These are phyloP conservation scores for Ceratotherium simum DNA, from an alignment of 2,113 vertebrate genomes.

Conservation along the genomic window DNA sequence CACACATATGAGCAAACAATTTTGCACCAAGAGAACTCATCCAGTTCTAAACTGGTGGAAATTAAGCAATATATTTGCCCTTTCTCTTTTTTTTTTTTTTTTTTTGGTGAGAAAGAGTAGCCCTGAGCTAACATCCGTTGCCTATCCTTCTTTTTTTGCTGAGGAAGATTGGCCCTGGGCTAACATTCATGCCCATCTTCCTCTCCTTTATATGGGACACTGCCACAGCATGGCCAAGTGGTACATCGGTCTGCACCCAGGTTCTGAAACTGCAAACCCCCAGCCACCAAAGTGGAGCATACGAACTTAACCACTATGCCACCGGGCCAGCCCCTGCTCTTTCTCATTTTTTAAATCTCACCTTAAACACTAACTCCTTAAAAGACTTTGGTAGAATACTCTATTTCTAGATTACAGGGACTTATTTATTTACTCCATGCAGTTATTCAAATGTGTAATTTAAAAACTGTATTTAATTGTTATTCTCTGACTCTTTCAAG, in stretches of 20 bases:
- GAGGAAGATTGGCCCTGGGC: too few species aligned
- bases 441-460: not conserved
- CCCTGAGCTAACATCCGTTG: too few species aligned
- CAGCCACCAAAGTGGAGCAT: too few species aligned
- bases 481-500: not conserved
- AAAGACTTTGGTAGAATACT: not conserved
- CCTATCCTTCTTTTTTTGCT: too few species aligned
- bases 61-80: not conserved
- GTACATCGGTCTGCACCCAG: too few species aligned
- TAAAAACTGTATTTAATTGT: not conserved
- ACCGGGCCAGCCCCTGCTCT: not conserved
- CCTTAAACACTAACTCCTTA: not conserved
- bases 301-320: too few species aligned
- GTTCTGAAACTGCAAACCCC: too few species aligned
- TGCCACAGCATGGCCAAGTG: too few species aligned
- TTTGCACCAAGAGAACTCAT: not conserved
- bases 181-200: too few species aligned
- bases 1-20: not conserved
- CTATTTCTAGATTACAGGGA: not conserved
- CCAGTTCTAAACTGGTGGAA: not conserved
- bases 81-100: not conserved
- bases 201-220: too few species aligned
- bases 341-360: constrained; percentile 44
- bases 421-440: not conserved
- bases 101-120: too few species aligned